These are phyloP conservation scores for Galleria mellonella DNA, from an alignment of 1,140 invertebrate species.

Conservation along the genomic window DNA sequence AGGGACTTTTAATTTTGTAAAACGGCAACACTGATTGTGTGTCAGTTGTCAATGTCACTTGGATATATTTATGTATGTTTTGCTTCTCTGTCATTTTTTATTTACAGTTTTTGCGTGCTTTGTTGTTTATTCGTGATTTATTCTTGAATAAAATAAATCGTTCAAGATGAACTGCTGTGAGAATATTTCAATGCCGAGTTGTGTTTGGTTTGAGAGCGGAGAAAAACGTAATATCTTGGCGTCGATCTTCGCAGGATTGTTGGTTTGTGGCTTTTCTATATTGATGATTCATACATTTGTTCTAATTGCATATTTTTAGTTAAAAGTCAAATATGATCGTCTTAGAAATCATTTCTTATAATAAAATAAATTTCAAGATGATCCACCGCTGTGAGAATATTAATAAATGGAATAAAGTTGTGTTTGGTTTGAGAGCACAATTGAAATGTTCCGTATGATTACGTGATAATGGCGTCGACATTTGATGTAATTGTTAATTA, in stretches of 20 bases:
- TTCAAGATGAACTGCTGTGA: constrained; percentile 65
- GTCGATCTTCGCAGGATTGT: constrained; percentile 86
- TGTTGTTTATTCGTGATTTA: too few species aligned
- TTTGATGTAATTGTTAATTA: constrained; percentile 89
- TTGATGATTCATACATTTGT: constrained; percentile 46
- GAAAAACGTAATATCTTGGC: constrained; percentile 84
- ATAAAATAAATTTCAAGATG: not conserved
- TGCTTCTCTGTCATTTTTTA: too few species aligned
- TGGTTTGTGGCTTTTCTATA: constrained; percentile 76
- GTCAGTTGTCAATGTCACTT: too few species aligned
- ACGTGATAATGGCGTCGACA: constrained; percentile 89
- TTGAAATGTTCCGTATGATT: too few species aligned
- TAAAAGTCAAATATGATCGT: not conserved
- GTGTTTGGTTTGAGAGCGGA: constrained; percentile 68
- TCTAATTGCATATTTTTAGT: not conserved
- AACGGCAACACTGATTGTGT: too few species aligned
- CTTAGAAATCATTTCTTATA: not conserved
- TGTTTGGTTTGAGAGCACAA: constrained; percentile 61
- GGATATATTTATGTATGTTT: too few species aligned
- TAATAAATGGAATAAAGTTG: constrained; percentile 45
- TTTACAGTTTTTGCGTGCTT: too few species aligned
- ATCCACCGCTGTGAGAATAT: constrained; percentile 70
- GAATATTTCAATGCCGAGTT: constrained; percentile 58
- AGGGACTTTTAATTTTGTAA: too few species aligned
- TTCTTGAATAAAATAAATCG: too few species aligned